Evolutionary conservation across 2,888 invertebrate species (phyloP).

Genomic region (Selenia dentaria): DNA sequence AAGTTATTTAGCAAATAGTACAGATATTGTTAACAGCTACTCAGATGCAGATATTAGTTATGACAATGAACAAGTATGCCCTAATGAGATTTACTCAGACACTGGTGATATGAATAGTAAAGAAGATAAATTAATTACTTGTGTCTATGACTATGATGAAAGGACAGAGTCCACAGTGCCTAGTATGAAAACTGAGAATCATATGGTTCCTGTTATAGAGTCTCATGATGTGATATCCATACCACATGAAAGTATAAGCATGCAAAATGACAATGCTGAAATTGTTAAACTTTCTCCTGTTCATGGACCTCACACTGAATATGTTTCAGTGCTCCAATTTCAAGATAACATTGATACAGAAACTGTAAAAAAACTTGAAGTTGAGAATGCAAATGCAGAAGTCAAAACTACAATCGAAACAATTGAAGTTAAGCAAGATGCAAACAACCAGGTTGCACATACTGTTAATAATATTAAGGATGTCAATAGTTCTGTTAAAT

Average conservation of each 20-base stretch:
- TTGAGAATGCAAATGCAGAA: constrained; percentile 27
- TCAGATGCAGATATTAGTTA: constrained; percentile 62
- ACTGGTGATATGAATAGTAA: constrained; percentile 66
- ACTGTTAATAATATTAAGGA: constrained; percentile 40
- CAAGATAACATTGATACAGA: constrained; percentile 17
- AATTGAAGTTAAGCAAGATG: constrained; percentile 51
- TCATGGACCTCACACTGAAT: constrained; percentile 35
- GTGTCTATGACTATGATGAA: constrained; percentile 75
- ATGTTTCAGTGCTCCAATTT: constrained; percentile 14
- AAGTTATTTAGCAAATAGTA: constrained; percentile 48
- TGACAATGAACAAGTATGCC: constrained; percentile 57
- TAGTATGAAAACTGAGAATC: constrained; percentile 70
- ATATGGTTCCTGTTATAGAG: constrained; percentile 48
- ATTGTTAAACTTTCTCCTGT: constrained; percentile 33
- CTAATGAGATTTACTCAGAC: constrained; percentile 60
- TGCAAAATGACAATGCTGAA: constrained; percentile 25
- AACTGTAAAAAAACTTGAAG: constrained; percentile 31
- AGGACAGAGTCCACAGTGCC: constrained; percentile 67
- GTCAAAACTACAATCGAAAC: constrained; percentile 48
- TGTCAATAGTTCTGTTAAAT: constrained; percentile 45
- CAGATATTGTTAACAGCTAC: constrained; percentile 46
- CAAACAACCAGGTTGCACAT: constrained; percentile 37
- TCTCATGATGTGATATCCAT: constrained; percentile 33
- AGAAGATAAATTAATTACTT: constrained; percentile 67
- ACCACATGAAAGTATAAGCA: constrained; percentile 34